These are phyloP conservation scores for Prionailurus bengalensis DNA, from an alignment of 2,113 vertebrate species.

Conservation along the genomic window DNA sequence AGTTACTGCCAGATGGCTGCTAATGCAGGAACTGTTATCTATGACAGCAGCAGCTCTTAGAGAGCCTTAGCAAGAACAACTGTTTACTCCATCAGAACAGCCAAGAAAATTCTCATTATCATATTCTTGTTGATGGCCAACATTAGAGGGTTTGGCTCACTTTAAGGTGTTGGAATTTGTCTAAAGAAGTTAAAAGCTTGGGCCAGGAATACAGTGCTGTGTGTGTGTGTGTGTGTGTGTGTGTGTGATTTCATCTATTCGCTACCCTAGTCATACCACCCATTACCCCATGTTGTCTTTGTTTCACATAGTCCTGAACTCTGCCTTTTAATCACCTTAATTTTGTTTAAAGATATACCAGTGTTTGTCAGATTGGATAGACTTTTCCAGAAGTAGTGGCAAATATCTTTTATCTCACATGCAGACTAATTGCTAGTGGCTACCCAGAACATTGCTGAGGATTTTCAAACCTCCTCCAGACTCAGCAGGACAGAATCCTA, in stretches of 20 bases:
- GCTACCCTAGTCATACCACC: background rate
- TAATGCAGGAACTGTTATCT: constrained; percentile 44
- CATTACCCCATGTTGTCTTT: background rate
- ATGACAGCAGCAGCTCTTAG: background rate
- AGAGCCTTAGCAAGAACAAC: constrained; percentile 12
- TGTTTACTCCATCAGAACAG: background rate
- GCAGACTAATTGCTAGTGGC: background rate
- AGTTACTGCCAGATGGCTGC: constrained; percentile 52
- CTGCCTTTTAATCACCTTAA: constrained; percentile 38
- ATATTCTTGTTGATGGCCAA: constrained; percentile 8
- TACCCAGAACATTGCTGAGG: background rate
- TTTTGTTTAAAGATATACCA: constrained; percentile 40
- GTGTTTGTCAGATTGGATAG: background rate
- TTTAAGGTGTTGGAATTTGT: background rate
- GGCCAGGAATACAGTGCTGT: background rate
- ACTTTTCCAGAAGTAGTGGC: constrained; percentile 36
- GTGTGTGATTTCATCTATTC: background rate
- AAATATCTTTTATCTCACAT: constrained; percentile 49
- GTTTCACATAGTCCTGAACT: background rate
- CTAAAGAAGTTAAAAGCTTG: background rate
- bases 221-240: too few relatives aligned
- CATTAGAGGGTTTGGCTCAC: constrained; percentile 33
- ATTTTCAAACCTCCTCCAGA: constrained; percentile 38
- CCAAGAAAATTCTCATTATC: constrained; percentile 33
- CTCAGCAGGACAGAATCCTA: constrained; percentile 16